Percentiles rank a stretch among this genome's conserved stretches.
Conservation (phyloP, 2,888 invertebrate genomes). For the Phalangium opilio region DNA sequence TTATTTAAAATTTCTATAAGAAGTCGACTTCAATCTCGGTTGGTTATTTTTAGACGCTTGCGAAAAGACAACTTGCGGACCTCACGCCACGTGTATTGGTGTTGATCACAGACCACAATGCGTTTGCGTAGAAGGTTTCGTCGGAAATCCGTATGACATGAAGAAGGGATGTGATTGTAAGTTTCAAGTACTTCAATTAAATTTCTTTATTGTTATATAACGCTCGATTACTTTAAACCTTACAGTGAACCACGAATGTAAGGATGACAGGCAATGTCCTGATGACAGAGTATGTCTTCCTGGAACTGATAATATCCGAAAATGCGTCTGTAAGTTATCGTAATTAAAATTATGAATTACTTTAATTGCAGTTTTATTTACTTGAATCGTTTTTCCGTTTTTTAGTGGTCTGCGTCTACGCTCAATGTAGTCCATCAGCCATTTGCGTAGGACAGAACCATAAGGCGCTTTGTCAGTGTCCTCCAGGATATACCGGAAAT, state of each 20-base stretch:
- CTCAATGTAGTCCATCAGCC: slow-evolving; percentile 44
- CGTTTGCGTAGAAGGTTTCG: slow-evolving; percentile 62
- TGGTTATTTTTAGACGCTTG: slow-evolving; percentile 19
- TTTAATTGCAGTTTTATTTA: neutral
- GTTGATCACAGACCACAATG: slow-evolving; percentile 38
- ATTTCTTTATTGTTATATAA: neutral
- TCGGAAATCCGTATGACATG: slow-evolving; percentile 41
- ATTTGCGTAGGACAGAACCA: slow-evolving; percentile 47
- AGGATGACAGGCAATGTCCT: slow-evolving; percentile 15
- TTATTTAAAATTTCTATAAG: neutral
- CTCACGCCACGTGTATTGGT: slow-evolving; percentile 16
- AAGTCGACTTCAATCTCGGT: neutral
- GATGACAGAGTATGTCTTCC: slow-evolving; percentile 16
- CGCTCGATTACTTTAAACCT: neutral
- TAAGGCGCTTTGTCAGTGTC: slow-evolving; percentile 68
- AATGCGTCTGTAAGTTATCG: slow-evolving; percentile 17
- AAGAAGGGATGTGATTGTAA: slow-evolving; percentile 21
- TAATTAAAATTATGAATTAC: neutral
- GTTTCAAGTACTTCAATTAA: neutral
- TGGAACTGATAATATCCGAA: slow-evolving; percentile 13
- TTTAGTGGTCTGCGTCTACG: slow-evolving; percentile 30
- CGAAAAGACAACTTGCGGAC: slow-evolving; percentile 20
- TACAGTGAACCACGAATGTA: slow-evolving; percentile 18
- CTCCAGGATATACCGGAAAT: slow-evolving; percentile 60
- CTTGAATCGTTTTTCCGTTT: neutral